Evolutionary conservation across 1,140 invertebrate species (phyloP).

Genomic region (Bombus polaris): DNA sequence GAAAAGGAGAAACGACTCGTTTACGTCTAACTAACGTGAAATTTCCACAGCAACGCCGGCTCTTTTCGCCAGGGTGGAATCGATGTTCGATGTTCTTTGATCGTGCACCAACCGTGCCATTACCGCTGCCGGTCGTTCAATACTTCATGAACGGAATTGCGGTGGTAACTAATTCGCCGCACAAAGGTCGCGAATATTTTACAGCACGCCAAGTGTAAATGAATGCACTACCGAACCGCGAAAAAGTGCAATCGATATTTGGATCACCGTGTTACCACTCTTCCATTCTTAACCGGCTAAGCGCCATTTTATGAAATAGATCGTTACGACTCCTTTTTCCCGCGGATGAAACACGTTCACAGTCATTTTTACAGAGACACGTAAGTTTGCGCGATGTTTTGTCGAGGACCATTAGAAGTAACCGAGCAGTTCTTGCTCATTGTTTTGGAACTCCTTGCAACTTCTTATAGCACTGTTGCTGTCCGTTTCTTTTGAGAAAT

Average conservation of each 20-base stretch:
- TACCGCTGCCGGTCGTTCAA: constrained; percentile 52
- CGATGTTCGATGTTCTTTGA: constrained; percentile 69
- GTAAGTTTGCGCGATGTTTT: neutral
- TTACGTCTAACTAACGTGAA: constrained; percentile 70
- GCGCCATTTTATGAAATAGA: neutral
- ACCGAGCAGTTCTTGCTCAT: neutral
- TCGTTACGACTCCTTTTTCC: neutral
- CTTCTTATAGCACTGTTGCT: neutral
- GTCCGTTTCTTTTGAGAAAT: neutral
- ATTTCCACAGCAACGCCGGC: constrained; percentile 58
- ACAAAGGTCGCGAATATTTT: constrained; percentile 62
- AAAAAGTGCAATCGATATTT: constrained; percentile 42
- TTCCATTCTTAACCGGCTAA: neutral
- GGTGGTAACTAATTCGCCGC: constrained; percentile 60
- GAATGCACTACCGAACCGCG: constrained; percentile 7
- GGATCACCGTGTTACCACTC: neutral
- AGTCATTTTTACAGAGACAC: neutral
- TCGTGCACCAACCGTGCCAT: constrained; percentile 56
- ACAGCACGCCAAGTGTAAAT: constrained; percentile 41
- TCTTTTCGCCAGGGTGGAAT: constrained; percentile 46
- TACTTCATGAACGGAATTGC: constrained; percentile 63
- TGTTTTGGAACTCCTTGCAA: neutral
- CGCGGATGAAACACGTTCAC: neutral
- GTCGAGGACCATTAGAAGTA: neutral
- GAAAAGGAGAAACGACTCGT: constrained; percentile 58